phyloP scores from a whole-genome alignment of 2,888 invertebrate genomes.

The Cotesia congregata region DNA sequence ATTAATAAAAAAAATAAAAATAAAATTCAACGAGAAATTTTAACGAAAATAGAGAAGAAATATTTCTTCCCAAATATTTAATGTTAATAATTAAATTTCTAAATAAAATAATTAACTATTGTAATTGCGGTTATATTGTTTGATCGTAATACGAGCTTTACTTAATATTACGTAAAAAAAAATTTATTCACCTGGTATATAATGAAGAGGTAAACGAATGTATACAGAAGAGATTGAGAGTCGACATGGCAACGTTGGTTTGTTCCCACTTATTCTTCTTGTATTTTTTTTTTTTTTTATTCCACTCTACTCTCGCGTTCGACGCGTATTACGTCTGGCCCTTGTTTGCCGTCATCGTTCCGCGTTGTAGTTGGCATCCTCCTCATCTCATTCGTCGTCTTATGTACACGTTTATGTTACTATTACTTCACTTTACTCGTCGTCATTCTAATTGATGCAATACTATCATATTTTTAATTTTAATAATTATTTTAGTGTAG shows the following conservation, averaged over 20 bases:
- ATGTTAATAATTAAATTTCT: neutral
- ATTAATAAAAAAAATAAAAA: neutral
- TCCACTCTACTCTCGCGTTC: constrained; percentile 24
- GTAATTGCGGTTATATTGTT: neutral
- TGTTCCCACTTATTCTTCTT: constrained; percentile 43
- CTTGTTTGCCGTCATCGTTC: constrained; percentile 43
- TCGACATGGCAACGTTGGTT: constrained; percentile 65
- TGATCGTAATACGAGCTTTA: neutral
- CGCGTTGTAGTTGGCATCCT: constrained; percentile 34
- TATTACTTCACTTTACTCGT: constrained; percentile 20
- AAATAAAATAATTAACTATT: neutral
- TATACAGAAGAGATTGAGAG: constrained; percentile 48
- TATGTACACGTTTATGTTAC: constrained; percentile 32
- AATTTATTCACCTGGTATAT: constrained; percentile 4
- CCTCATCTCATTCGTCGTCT: constrained; percentile 28
- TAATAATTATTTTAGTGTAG: neutral
- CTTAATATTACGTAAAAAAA: constrained; percentile 13
- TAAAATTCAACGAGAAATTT: neutral
- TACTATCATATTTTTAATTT: neutral
- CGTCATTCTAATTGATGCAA: constrained; percentile 42
- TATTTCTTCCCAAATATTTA: too few species aligned
- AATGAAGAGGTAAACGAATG: constrained; percentile 18
- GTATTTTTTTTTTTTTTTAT: constrained; percentile 38
- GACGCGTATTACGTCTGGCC: constrained; percentile 41
- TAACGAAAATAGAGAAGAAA: too few species aligned